A percentile compares a stretch with the other conserved stretches of the same genome.
Evolutionary conservation across 2,113 vertebrate species (phyloP).

Genomic region (Nasalis larvatus): DNA sequence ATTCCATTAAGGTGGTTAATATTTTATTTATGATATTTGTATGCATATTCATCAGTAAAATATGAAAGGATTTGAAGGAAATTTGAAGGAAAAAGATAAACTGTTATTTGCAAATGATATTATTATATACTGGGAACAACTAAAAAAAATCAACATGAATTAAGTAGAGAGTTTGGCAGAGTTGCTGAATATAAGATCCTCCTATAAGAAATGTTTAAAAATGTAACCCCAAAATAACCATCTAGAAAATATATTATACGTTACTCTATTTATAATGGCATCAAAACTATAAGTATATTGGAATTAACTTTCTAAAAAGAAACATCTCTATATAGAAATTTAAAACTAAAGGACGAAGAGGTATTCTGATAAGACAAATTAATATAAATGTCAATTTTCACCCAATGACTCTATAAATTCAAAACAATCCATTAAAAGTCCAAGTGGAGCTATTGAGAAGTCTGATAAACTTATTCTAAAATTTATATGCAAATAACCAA

Average conservation of each 20-base stretch:
- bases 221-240: background rate
- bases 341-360: background rate
- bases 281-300: background rate
- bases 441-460: background rate
- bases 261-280: background rate
- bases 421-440: background rate
- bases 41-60: background rate
- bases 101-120: background rate
- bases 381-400: background rate
- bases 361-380: background rate
- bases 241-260: background rate
- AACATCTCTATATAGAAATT: background rate
- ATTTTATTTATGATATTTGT: conserved; percentile 15
- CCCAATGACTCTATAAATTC: background rate
- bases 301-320: background rate
- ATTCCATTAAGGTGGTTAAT: background rate
- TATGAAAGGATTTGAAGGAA: background rate
- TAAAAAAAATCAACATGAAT: background rate
- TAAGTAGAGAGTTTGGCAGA: background rate
- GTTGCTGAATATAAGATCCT: background rate
- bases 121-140: background rate
- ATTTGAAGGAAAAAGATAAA: conserved; percentile 1
- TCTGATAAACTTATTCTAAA: background rate
- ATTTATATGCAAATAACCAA: background rate
- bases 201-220: background rate